These are phyloP conservation scores for Drosophila testacea DNA, from an alignment of 2,888 invertebrate genomes.

Conservation along the genomic window DNA sequence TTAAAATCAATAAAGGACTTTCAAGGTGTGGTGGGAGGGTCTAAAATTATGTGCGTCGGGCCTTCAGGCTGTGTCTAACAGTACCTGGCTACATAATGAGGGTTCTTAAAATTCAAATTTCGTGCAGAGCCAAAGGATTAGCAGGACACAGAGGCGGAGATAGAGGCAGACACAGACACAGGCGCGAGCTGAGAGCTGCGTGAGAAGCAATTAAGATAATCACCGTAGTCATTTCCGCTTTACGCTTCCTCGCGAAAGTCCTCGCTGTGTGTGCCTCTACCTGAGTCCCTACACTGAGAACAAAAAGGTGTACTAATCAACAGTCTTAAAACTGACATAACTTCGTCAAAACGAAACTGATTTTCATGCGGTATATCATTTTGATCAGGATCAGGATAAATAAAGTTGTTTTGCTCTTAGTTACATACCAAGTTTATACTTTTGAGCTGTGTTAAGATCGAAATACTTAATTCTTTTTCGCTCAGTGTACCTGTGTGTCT, in stretches of 20 bases:
- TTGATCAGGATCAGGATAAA: no score
- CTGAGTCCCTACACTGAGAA: background rate
- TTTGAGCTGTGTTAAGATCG: no score
- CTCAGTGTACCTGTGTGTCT: conserved; percentile 1
- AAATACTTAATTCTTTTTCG: no score
- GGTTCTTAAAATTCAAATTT: conserved; percentile 61
- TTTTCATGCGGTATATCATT: no score
- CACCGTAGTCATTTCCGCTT: conserved; percentile 77
- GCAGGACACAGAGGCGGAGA: conserved; percentile 18
- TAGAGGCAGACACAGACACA: background rate
- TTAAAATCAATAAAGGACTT: conserved; percentile 51
- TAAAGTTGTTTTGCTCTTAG: no score
- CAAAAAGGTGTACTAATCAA: no score
- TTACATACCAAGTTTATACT: no score
- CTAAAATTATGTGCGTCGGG: conserved; percentile 42
- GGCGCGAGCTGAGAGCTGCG: conserved; percentile 23
- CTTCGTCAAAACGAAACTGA: no score
- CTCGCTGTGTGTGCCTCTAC: conserved; percentile 1
- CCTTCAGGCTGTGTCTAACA: background rate
- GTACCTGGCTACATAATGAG: conserved; percentile 52
- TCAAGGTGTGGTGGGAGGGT: background rate
- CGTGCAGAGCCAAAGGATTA: conserved; percentile 67
- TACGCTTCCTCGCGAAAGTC: conserved; percentile 55
- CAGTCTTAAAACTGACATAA: no score
- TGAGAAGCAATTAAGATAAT: conserved; percentile 81